Base-by-base conservation (phyloP, 2,797 vertebrate species). In the Anisognathus igniventris region DNA sequence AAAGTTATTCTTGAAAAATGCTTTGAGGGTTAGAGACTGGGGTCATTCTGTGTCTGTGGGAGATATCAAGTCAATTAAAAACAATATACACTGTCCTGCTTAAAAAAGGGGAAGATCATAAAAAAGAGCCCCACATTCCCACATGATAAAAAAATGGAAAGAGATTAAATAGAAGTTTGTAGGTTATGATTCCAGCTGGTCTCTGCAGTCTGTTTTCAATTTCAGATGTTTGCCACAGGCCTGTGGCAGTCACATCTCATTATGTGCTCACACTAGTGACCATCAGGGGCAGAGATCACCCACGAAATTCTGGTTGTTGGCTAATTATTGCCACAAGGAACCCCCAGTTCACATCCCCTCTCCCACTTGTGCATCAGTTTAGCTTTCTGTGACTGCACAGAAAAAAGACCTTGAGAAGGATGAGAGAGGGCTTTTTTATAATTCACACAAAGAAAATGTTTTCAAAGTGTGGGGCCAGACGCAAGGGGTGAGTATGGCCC, bases 261-360 rank as follows among this genome's bases (percentile, higher is more conserved):
- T 84, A 90, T 3, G 10, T 47, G 17, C 28, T 65, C 16, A 22
- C 33, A 33, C n/a, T 23, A 23, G 66, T 50, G 85, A 82, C 71
- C 58, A 65, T 25, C 16, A 27, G 47, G 56, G 74, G 18, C 35
- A 92, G 82, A 88, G 15, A 90, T 20, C 42, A 91, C 76, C 25
- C 30, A 68, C 51, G 28, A 24, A 77, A 20, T 92, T 93, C 71
- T 86, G 78, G 47, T 77, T 33, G 2, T 20, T 87, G 82, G 53
- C 40, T 97, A 91, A 94, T 94, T 93, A 66, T 51, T 40, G 82
- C 79, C 86, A 35, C 42, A 51, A 82, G 86, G 58, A 93, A 45
- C 8, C 60, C 20, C 6, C 33, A 30, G 47, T 28, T 74, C 61
- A 79, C 42, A 31, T n/a, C 23, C 10, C 23, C 27, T 64, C 61